Base-by-base conservation (phyloP, 1,140 invertebrate genomes). In the Bombus soroeensis region DNA sequence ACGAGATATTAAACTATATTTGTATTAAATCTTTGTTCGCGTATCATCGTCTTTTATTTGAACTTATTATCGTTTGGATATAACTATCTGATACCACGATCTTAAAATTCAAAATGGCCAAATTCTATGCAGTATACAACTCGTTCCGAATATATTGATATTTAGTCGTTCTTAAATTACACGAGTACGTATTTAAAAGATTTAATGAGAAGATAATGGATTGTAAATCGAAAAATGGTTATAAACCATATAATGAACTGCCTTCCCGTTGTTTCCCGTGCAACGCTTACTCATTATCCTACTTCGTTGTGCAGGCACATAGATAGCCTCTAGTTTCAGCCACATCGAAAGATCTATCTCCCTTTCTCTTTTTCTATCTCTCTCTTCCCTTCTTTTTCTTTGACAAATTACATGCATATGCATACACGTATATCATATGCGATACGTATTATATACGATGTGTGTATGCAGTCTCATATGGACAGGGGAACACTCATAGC, bases 311-410 rank as follows among this genome's bases (percentile, higher is more conserved):
- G 85, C 85, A 89, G 90, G 72, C 85, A 91, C 81, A 91, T 90
- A 91, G 88, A 81, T 91, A 91, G 92, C 87, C n/a, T 53, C 62
- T 92, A 92, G 85, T 71, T 91, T 88, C 87, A 87, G 79, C 77
- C 84, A 87, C 89, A 90, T 88, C 85, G 86, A 79, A 87, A 86
- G 22, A 66, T 90, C 43, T 43, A 57, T 86, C 79, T 83, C 74
- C 59, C 37, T 43, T 22, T 84, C n/a, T 77, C 28, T 64, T 15
- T 78, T n/a, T 62, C 39, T 59, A 3, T 62, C 9, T 62, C 39
- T 64, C 13, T 78, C 2, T 78, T n/a, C 64, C 47, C 3, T 41
- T 57, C 28, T 71, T 9, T 59, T 1, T 76, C 34, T 76, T 28
- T 18, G 0, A 39, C 12, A 37, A 59, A 37, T 47, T n/a, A 43